Conservation (phyloP, 2,888 invertebrate genomes). For the Amiota mariae region DNA sequence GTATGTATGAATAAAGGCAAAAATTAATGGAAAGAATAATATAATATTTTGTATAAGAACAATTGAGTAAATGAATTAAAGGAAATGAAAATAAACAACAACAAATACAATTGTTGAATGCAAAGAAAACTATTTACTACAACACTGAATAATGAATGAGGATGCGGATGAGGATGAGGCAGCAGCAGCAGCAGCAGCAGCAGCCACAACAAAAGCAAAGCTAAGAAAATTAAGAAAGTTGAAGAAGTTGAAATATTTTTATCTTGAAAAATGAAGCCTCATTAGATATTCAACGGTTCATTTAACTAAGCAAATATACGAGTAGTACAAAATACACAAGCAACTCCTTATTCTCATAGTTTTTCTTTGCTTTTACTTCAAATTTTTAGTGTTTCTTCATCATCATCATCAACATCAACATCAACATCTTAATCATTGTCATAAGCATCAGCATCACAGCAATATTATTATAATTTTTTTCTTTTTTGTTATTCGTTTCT, state of each 20-base stretch:
- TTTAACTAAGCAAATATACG: slow-evolving; percentile 1
- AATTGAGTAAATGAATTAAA: slow-evolving; percentile 9
- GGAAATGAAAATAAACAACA: background rate
- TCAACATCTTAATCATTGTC: background rate
- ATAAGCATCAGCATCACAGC: background rate
- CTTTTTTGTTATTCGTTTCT: background rate
- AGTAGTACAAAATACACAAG: background rate
- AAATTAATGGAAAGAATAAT: no score
- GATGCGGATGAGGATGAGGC: no score
- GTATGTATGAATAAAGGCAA: no score
- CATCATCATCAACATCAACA: background rate
- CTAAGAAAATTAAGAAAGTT: no score
- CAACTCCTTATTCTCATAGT: background rate
- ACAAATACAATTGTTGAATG: no score
- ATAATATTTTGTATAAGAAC: no score
- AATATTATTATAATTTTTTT: background rate
- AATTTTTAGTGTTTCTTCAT: no score
- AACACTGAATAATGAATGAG: no score
- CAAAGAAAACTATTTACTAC: no score
- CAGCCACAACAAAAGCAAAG: no score
- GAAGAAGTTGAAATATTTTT: no score
- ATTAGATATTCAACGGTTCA: slow-evolving; percentile 7
- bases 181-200: background rate
- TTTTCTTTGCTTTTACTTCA: no score
- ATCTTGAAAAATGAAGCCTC: background rate